Percentiles rank a stretch among this genome's conserved stretches.
Evolutionary conservation across 2,888 invertebrate species (phyloP).

Genomic region (Terebella lapidaria): DNA sequence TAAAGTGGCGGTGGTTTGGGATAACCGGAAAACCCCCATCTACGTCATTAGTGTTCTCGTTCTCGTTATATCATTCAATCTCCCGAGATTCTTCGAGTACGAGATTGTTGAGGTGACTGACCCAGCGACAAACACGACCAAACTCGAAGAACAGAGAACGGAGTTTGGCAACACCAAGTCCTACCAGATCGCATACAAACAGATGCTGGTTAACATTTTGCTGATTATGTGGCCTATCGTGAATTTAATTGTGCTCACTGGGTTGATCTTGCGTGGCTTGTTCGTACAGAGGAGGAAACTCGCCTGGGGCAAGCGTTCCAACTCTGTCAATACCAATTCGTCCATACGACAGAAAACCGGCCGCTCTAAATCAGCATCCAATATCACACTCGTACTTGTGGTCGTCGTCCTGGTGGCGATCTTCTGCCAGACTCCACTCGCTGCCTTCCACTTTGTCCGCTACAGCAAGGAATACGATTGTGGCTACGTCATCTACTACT

Average conservation of each 20-base stretch:
- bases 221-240: slow-evolving; percentile 23
- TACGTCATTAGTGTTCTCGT: slow-evolving; percentile 21
- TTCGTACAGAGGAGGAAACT: not conserved
- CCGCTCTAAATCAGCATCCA: not conserved
- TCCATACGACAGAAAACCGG: too few species aligned
- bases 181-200: slow-evolving; percentile 26
- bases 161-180: slow-evolving; percentile 18
- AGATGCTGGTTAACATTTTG: slow-evolving; percentile 23
- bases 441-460: slow-evolving; percentile 27
- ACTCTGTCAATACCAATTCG: not conserved
- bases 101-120: slow-evolving; percentile 11
- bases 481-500: slow-evolving; percentile 24
- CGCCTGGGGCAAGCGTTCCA: not conserved
- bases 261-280: slow-evolving; percentile 20
- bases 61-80: slow-evolving; percentile 23
- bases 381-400: slow-evolving; percentile 23
- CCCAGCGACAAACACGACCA: slow-evolving; percentile 4
- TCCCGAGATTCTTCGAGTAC: slow-evolving; percentile 29
- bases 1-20: slow-evolving; percentile 20
- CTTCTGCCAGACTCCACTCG: slow-evolving; percentile 26
- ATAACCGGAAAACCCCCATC: slow-evolving; percentile 17
- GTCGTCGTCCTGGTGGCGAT: slow-evolving; percentile 27
- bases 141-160: slow-evolving; percentile 15
- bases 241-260: slow-evolving; percentile 21
- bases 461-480: slow-evolving; percentile 17